Conservation (phyloP, 1,140 invertebrate genomes). For the Apis mellifera region DNA sequence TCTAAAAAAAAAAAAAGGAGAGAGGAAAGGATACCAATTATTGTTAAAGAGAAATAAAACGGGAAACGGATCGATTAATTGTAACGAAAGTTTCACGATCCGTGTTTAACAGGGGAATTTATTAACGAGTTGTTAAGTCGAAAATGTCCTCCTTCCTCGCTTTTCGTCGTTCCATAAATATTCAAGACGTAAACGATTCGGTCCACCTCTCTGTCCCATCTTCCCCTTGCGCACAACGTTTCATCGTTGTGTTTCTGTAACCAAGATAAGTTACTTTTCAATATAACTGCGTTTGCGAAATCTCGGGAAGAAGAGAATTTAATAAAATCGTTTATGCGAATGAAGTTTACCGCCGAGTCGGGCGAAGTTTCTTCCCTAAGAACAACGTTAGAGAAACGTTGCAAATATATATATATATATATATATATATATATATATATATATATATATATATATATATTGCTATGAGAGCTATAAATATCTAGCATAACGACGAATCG, state of each 20-base stretch:
- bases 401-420: no score
- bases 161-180: slow-evolving; percentile 64
- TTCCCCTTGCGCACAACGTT: background rate
- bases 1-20: no score
- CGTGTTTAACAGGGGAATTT: slow-evolving; percentile 51
- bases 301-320: slow-evolving; percentile 58
- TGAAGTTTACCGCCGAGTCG: slow-evolving; percentile 47
- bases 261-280: slow-evolving; percentile 47
- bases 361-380: slow-evolving; percentile 38
- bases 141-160: slow-evolving; percentile 56
- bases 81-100: slow-evolving; percentile 16
- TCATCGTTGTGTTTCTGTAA: slow-evolving; percentile 54
- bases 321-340: slow-evolving; percentile 64
- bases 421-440: background rate
- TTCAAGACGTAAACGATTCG: slow-evolving; percentile 66
- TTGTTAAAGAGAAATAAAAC: no score
- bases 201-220: background rate
- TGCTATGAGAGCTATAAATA: slow-evolving; percentile 24
- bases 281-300: slow-evolving; percentile 67
- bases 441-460: background rate
- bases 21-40: no score
- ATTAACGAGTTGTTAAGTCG: slow-evolving; percentile 64
- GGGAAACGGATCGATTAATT: slow-evolving; percentile 33
- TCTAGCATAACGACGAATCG: background rate
- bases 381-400: slow-evolving; percentile 39